Conservation (phyloP, 2,113 vertebrate species). For the Trogon surrucura region DNA sequence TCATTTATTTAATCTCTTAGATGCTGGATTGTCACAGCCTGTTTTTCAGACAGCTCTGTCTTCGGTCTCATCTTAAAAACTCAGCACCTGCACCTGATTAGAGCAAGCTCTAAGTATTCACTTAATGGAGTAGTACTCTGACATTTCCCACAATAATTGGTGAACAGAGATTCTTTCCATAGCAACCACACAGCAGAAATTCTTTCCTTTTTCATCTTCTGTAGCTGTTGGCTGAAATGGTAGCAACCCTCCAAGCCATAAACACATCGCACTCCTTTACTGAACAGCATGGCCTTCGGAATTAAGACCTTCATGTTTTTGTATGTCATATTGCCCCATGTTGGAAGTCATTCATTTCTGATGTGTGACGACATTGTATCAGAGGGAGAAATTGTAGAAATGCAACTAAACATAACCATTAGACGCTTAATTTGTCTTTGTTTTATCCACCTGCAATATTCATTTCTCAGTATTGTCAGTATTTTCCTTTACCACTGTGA, state of each 20-base stretch:
- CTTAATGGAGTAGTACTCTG: background rate
- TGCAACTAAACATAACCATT: background rate
- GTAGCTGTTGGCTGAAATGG: background rate
- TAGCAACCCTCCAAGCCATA: background rate
- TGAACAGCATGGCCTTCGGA: background rate
- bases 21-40: background rate
- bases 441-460: background rate
- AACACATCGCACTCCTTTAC: background rate
- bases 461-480: background rate
- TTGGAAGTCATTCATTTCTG: background rate
- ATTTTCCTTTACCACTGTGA: background rate
- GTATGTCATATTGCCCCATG: background rate
- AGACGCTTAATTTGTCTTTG: background rate
- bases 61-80: background rate
- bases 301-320: background rate
- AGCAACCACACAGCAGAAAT: background rate
- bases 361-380: background rate
- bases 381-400: background rate
- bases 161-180: background rate
- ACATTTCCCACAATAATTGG: background rate
- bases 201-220: background rate
- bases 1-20: background rate
- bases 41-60: background rate
- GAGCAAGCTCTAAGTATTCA: background rate
- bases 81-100: rapidly evolving